Evolutionary conservation across 1,140 invertebrate genomes (phyloP), one percentile per base, ranked within the genome.

Genomic region (Diuraphis noxia): DNA sequence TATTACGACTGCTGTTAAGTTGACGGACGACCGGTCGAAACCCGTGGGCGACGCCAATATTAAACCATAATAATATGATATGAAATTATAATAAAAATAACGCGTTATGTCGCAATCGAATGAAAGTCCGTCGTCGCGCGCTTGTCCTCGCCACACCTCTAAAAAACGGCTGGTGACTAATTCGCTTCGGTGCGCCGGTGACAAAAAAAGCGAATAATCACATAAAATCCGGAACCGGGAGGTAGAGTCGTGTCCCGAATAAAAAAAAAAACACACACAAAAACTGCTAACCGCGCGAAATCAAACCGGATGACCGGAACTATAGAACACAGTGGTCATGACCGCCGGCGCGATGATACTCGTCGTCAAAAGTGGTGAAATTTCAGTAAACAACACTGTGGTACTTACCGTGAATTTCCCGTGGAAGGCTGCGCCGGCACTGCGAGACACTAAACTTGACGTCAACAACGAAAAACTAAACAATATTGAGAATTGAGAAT

Each of bases 101-200:
- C 56, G n/a, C 56, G 56, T 72, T 72, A 81, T 81, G 79, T 81
- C 82, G 41, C 34, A 84, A 84, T 43, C 82, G 82, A 84, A 84
- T 43, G 82, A 84, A 84, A 84, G 41, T 43, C 82, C 40, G 30
- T 3, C 38, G 52, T n/a, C 25, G 56, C 5, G 19, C 56, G 30
- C n/a, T 30, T 72, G 88, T 89, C 88, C 88, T 89, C 88, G 88
- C 25, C 88, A 79, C 88, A 79, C 88, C 88, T 89, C 43, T 46
- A 43, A 84, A 43, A 43, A 84, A 43, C 41, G 13, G n/a, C 41
- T n/a, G 1, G 40, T 84, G 41, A 84, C 40, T 84, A 40, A 84
- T 19, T n/a, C 56, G 4, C 56, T 49, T 13, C 23, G 9, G 30
- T 72, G 56, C 0, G 17, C 72, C n/a, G 19, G 56, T 72, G 56